Conservation (phyloP, 2,113 vertebrate genomes). For the Hemichromis elongatus region DNA sequence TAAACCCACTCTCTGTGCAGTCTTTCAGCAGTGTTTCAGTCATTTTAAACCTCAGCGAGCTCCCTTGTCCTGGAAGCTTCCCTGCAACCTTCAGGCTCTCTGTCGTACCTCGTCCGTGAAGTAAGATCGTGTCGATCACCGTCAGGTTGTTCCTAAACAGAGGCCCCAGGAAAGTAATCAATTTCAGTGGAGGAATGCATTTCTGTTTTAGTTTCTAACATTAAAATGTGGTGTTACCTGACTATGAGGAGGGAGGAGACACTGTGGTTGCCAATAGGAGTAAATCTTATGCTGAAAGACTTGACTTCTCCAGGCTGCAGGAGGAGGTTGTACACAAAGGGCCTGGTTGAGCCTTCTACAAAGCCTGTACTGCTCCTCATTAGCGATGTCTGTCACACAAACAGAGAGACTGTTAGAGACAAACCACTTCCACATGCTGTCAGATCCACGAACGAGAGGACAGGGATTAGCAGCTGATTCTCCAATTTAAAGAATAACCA, state of each 20-base stretch:
- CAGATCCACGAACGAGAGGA: not conserved
- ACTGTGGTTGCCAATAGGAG: conserved; percentile 86
- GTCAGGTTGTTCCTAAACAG: conserved; percentile 93
- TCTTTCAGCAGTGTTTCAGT: conserved; percentile 93
- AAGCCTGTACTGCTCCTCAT: conserved; percentile 79
- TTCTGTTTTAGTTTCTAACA: not conserved
- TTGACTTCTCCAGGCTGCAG: conserved; percentile 89
- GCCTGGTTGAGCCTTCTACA: conserved; percentile 77
- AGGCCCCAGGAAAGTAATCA: not conserved
- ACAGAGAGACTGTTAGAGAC: conserved; percentile 25
- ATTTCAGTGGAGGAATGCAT: not conserved
- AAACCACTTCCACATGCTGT: conserved; percentile 11
- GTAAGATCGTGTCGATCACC: conserved; percentile 86
- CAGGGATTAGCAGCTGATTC: not conserved
- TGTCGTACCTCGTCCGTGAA: conserved; percentile 88
- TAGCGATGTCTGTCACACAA: conserved; percentile 75
- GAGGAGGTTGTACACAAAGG: conserved; percentile 84
- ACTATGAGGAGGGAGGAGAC: conserved; percentile 90
- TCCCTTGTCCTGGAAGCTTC: conserved; percentile 85
- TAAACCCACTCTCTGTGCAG: conserved; percentile 90
- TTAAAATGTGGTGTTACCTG: conserved; percentile 72
- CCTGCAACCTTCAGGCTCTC: conserved; percentile 89
- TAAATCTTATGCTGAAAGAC: conserved; percentile 86
- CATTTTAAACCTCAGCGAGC: conserved; percentile 95
- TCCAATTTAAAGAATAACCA: not conserved